These are phyloP conservation scores for Euproctis similis DNA, from an alignment of 2,888 invertebrate genomes.

Conservation along the genomic window DNA sequence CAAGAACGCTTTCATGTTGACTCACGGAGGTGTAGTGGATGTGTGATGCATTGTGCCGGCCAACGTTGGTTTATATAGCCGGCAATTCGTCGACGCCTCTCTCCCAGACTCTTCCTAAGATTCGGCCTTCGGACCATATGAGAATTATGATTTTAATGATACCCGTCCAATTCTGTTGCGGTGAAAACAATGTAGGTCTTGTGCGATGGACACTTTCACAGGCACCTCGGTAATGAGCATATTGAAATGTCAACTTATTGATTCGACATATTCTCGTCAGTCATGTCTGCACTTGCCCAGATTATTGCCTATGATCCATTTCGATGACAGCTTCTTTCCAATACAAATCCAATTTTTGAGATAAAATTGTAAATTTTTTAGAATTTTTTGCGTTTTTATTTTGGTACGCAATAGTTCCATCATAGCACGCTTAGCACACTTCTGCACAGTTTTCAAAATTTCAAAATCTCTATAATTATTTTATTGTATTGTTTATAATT, in stretches of 20 bases:
- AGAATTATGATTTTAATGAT: slow-evolving; percentile 75
- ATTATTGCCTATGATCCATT: too few relatives aligned
- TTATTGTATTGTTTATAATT: too few relatives aligned
- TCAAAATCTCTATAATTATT: too few relatives aligned
- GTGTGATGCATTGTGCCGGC: slow-evolving; percentile 65
- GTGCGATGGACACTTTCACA: slow-evolving; percentile 52
- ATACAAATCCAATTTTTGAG: too few relatives aligned
- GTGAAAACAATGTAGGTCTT: slow-evolving; percentile 69
- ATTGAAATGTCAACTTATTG: slow-evolving; percentile 20
- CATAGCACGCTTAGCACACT: too few relatives aligned
- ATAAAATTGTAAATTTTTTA: too few relatives aligned
- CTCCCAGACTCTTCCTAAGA: slow-evolving; percentile 72
- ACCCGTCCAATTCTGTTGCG: slow-evolving; percentile 64
- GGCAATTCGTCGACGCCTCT: slow-evolving; percentile 59
- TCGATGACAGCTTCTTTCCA: too few relatives aligned
- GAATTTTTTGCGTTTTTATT: too few relatives aligned
- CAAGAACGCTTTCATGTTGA: slow-evolving; percentile 76
- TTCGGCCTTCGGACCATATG: slow-evolving; percentile 70
- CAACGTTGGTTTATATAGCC: slow-evolving; percentile 59
- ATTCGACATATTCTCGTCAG: slow-evolving; percentile 8
- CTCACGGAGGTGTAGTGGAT: slow-evolving; percentile 69
- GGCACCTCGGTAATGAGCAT: slow-evolving; percentile 21
- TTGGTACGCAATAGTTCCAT: too few relatives aligned
- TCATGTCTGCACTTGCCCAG: background rate
- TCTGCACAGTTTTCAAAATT: too few relatives aligned